Percentiles rank a stretch among this genome's conserved stretches.
Conservation (phyloP, 2,113 vertebrate genomes). For the Dasypus novemcinctus region DNA sequence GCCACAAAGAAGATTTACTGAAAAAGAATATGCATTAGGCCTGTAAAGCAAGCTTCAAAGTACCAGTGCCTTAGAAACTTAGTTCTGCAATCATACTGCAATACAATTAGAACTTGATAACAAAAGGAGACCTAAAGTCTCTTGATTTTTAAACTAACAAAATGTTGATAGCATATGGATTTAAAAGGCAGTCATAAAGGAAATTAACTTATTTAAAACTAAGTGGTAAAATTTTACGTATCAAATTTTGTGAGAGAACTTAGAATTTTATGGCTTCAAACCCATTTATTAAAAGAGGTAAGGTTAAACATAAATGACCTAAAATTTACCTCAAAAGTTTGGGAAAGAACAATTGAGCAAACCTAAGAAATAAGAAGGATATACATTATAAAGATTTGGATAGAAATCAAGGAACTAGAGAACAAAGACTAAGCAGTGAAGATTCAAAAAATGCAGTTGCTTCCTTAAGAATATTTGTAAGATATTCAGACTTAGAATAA, state of each 20-base stretch:
- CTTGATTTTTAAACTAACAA: neutral
- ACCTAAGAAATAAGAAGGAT: slow-evolving; percentile 5
- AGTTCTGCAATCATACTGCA: neutral
- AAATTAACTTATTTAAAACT: neutral
- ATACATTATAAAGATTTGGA: neutral
- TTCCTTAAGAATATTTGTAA: neutral
- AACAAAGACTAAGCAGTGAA: slow-evolving; percentile 15
- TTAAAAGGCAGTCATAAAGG: neutral
- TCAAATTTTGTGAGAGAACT: neutral
- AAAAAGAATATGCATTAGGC: neutral
- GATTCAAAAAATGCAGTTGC: neutral
- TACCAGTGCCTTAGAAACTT: neutral
- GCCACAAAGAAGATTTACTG: neutral
- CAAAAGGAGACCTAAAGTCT: neutral
- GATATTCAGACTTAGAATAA: neutral
- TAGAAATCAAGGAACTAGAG: neutral
- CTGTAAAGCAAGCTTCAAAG: neutral
- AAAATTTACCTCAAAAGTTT: neutral
- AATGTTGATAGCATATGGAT: neutral
- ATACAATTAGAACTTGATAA: neutral
- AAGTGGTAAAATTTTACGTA: neutral
- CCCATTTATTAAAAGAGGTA: slow-evolving; percentile 3
- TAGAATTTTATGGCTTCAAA: neutral
- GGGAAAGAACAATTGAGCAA: neutral
- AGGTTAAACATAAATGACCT: slow-evolving; percentile 5